A percentile compares a stretch with the other conserved stretches of the same genome.
Conservation (phyloP, 2,888 invertebrate species). For the Pecten maximus region DNA sequence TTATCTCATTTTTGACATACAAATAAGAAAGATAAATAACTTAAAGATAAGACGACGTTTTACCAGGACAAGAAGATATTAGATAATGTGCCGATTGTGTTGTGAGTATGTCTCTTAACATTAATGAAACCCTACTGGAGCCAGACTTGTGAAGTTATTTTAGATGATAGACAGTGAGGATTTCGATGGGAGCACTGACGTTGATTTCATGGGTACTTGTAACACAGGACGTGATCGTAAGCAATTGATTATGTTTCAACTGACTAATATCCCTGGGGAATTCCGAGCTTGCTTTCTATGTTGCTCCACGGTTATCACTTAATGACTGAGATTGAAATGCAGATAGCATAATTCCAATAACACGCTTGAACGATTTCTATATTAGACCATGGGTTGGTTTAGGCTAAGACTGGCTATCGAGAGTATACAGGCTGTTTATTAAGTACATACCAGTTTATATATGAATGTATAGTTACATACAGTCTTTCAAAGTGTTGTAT, state of each 20-base stretch:
- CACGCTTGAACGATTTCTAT: not conserved
- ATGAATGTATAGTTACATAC: not conserved
- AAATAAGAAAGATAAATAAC: not conserved
- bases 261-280: not conserved
- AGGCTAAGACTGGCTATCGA: not conserved
- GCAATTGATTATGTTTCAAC: not conserved
- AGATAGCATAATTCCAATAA: constrained; percentile 35
- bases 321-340: constrained; percentile 30
- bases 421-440: not conserved
- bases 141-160: not conserved
- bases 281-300: not conserved
- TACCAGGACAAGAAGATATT: not conserved
- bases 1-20: not conserved
- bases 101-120: not conserved
- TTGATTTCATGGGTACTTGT: constrained; percentile 12
- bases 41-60: not conserved
- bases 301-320: not conserved
- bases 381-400: not conserved
- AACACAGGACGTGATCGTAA: not conserved
- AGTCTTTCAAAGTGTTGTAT: not conserved
- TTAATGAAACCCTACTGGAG: not conserved
- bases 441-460: not conserved
- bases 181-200: not conserved
- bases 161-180: not conserved
- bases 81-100: not conserved